A percentile compares a stretch with the other conserved stretches of the same genome.
phyloP scores from a whole-genome alignment of 92 coral and sea anemone genomes.

The Palythoa heliodiscus region DNA sequence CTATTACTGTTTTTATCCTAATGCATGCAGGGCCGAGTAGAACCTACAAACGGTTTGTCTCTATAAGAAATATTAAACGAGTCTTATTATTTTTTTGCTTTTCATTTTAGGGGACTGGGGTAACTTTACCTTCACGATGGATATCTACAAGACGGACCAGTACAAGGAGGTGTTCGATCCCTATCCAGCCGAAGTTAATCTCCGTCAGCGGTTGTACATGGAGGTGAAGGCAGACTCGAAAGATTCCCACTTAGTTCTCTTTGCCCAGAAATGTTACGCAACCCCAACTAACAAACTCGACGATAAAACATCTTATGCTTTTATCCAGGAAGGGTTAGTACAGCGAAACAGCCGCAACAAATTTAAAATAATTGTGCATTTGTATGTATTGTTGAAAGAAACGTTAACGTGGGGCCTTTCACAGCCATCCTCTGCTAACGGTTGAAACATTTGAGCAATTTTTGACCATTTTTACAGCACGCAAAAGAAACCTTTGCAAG shows the following conservation, averaged over 20 bases:
- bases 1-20: too few species aligned
- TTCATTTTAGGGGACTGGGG: conserved; percentile 60
- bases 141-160: conserved; percentile 62
- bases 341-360: neutral
- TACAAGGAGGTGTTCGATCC: conserved; percentile 52
- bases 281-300: conserved; percentile 64
- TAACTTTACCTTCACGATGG: conserved; percentile 79
- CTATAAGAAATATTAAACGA: neutral
- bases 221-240: conserved; percentile 59
- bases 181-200: conserved; percentile 60
- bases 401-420: too few species aligned
- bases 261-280: conserved; percentile 69
- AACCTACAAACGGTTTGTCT: neutral
- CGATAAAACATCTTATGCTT: conserved; percentile 45
- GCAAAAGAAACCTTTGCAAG: too few species aligned
- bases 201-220: conserved; percentile 68
- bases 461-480: too few species aligned
- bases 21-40: neutral
- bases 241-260: conserved; percentile 52
- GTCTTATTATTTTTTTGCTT: neutral
- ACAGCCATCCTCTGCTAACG: too few species aligned
- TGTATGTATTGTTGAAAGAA: too few species aligned
- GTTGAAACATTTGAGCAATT: too few species aligned
- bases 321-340: conserved; percentile 78
- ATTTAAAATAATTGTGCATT: too few species aligned